A percentile compares a stretch with the other conserved stretches of the same genome.
Evolutionary conservation across 2,113 vertebrate species (phyloP).

Genomic region (Charadrius vociferus): DNA sequence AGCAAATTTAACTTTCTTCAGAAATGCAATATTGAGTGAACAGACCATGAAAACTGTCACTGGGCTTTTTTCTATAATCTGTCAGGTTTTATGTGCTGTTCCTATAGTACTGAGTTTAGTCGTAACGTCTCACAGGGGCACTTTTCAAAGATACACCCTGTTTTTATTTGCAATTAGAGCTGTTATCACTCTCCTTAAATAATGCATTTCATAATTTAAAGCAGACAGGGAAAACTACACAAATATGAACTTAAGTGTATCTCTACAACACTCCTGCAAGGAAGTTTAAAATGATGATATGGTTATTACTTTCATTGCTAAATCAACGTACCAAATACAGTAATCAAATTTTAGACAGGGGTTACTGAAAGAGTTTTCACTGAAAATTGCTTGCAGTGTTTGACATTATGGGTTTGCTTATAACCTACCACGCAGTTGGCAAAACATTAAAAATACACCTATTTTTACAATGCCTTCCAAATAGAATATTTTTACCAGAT

Average conservation of each 20-base stretch:
- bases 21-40: constrained; percentile 41
- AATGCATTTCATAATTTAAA: constrained; percentile 67
- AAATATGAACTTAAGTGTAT: constrained; percentile 37
- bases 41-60: constrained; percentile 60
- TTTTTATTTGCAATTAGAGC: constrained; percentile 69
- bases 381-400: constrained; percentile 26
- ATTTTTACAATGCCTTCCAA: neutral
- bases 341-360: constrained; percentile 41
- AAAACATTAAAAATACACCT: neutral
- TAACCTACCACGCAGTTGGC: neutral
- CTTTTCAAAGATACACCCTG: constrained; percentile 63
- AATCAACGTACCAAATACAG: constrained; percentile 62
- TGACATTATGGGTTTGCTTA: neutral
- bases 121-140: constrained; percentile 27
- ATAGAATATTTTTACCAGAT: neutral
- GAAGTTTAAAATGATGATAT: constrained; percentile 28
- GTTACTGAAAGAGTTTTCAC: constrained; percentile 23
- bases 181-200: constrained; percentile 62
- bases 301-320: constrained; percentile 49
- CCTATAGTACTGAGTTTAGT: constrained; percentile 12
- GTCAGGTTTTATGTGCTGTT: constrained; percentile 61
- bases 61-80: constrained; percentile 35
- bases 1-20: constrained; percentile 53
- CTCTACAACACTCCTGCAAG: constrained; percentile 22
- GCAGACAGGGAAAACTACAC: constrained; percentile 21